A percentile compares a stretch with the other conserved stretches of the same genome.
Evolutionary conservation across 2,888 invertebrate genomes (phyloP).

Genomic region (Tenodera sinensis): DNA sequence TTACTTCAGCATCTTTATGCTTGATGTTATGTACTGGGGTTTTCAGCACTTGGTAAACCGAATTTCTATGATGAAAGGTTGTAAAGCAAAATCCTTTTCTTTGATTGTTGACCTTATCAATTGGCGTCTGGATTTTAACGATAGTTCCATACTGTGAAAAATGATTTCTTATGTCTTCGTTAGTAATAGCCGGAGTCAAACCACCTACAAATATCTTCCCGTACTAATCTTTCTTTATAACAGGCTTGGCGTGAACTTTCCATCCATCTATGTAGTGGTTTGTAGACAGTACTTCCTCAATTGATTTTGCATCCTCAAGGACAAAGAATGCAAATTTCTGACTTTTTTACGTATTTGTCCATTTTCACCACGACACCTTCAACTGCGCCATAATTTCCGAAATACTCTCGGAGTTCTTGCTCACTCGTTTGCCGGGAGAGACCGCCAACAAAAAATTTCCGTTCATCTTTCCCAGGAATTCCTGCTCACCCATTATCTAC

Average conservation of each 20-base stretch:
- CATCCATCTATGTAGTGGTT: constrained; percentile 60
- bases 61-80: constrained; percentile 59
- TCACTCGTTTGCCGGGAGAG: constrained; percentile 57
- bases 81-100: constrained; percentile 63
- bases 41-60: constrained; percentile 55
- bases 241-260: constrained; percentile 62
- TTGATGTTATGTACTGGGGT: constrained; percentile 56
- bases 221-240: constrained; percentile 58
- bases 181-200: too few species aligned
- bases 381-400: constrained; percentile 60
- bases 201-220: constrained; percentile 65
- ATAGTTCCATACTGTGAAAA: constrained; percentile 59
- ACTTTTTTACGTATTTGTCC: constrained; percentile 58
- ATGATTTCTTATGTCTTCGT: constrained; percentile 57
- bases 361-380: constrained; percentile 60
- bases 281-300: constrained; percentile 52
- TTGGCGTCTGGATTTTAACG: constrained; percentile 61
- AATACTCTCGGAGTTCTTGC: constrained; percentile 60
- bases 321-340: constrained; percentile 63
- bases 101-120: constrained; percentile 61
- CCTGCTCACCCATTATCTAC: constrained; percentile 35
- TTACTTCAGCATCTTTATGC: constrained; percentile 55
- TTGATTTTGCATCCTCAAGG: constrained; percentile 54
- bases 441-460: constrained; percentile 64
- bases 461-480: constrained; percentile 48